Base-by-base conservation (phyloP, 2,113 vertebrate species). In the Anarrhichthys ocellatus region DNA sequence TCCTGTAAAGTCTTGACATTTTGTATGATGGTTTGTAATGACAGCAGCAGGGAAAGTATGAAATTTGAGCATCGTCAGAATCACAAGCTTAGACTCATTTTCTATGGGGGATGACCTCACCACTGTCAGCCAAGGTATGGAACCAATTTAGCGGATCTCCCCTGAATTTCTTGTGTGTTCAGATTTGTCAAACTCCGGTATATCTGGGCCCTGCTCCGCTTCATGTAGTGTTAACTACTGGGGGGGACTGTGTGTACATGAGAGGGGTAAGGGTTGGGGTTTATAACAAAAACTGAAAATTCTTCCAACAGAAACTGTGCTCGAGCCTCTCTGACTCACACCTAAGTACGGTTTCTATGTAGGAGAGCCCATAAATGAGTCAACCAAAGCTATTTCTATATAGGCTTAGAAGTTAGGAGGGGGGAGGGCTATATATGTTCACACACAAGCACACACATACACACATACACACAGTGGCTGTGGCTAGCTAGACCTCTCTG, bases 91-190 rank as follows among this genome's bases (percentile, higher is more conserved):
- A 11, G 56, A 18, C 52, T 65, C 58, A 62, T 68, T 85, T 79
- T 87, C 80, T 52, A 22, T 32, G 50, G 64, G 64, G 74, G 88
- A 92, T 95, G 93, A 95, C 91, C 84, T 95, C 91, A 93, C 85
- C 83, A 68, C 84, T 86, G 92, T 93, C 91, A 91, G 90, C 84
- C 74, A 78, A 89, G 80, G 82, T 90, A 93, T 95, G 95, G 94
- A 95, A 95, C 74, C 87, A 92, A 94, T 95, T 94, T 89, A 86
- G 73, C 81, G 78, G 87, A 71, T 73, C 89, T 90, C 84, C 90
- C 87, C 85, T 87, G 88, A 89, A 88, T 88, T 87, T 80, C 92
- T 89, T 83, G 88, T 91, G 92, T 85, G 88, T 83, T 85, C 78
- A 84, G 85, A 90, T 90, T 81, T 82, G 91, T 93, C 90, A 88